Evolutionary conservation across 2,797 vertebrate genomes (phyloP).

Genomic region (Pampus argenteus): DNA sequence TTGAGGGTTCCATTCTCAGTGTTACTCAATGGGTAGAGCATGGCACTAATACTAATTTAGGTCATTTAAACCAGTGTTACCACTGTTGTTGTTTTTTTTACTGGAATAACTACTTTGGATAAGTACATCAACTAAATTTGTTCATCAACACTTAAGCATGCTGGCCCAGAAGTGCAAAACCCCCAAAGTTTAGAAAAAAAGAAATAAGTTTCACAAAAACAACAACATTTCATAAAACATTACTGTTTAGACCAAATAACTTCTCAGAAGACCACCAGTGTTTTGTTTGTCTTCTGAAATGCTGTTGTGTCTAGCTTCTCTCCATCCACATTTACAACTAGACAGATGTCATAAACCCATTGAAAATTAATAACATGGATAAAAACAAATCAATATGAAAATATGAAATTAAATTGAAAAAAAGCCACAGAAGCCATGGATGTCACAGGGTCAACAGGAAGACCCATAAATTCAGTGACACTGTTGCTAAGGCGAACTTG

Average conservation of each 20-base stretch:
- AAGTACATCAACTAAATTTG: background rate
- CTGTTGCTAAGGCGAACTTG: too few species aligned
- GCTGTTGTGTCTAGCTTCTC: background rate
- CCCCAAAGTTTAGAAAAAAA: background rate
- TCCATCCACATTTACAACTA: background rate
- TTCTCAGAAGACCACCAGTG: too few species aligned
- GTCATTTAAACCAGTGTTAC: too few species aligned
- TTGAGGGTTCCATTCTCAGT: constrained; percentile 11
- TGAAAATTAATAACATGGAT: background rate
- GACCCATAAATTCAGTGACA: background rate
- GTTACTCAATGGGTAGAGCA: background rate
- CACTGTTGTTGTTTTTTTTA: background rate
- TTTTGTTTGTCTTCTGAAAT: background rate
- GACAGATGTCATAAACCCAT: background rate
- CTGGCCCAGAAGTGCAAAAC: background rate
- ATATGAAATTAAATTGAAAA: background rate
- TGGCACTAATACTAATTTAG: background rate
- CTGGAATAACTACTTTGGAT: background rate
- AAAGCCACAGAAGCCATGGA: background rate
- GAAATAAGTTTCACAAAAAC: too few species aligned
- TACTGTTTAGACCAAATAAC: too few species aligned
- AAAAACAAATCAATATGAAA: background rate
- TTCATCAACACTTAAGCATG: background rate
- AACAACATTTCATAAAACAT: too few species aligned
- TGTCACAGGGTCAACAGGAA: background rate